Percentiles rank a stretch among this genome's conserved stretches.
Evolutionary conservation across 2,888 invertebrate species (phyloP).

Genomic region (Strigamia transsilvanica): DNA sequence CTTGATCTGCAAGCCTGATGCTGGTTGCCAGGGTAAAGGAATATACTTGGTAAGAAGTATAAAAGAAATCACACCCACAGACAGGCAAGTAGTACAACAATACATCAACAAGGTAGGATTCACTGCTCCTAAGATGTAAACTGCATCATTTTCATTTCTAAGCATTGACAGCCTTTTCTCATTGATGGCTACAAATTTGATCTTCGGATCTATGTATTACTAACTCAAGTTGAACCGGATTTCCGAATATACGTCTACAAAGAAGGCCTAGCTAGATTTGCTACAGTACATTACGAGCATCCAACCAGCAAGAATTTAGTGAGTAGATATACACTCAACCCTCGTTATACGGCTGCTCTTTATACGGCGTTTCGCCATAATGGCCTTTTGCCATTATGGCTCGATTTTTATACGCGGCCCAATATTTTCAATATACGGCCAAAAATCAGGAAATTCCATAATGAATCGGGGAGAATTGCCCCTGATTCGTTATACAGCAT

Average conservation of each 20-base stretch:
- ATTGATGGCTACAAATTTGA: conserved; percentile 95
- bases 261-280: conserved; percentile 89
- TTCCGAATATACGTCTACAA: conserved; percentile 88
- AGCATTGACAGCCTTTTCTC: conserved; percentile 74
- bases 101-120: conserved; percentile 72
- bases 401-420: too few relatives aligned
- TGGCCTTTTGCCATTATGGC: too few relatives aligned
- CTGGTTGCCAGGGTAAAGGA: conserved; percentile 88
- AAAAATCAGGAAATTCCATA: too few relatives aligned
- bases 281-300: conserved; percentile 85
- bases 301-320: conserved; percentile 80
- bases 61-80: conserved; percentile 79
- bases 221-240: conserved; percentile 86
- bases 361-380: too few relatives aligned
- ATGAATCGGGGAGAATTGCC: too few relatives aligned
- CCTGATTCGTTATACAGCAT: too few relatives aligned
- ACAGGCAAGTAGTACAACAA: conserved; percentile 86
- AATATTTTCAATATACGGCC: too few relatives aligned
- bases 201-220: conserved; percentile 83
- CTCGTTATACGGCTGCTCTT: too few relatives aligned
- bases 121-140: background rate
- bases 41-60: conserved; percentile 85
- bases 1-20: conserved; percentile 91
- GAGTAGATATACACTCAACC: too few relatives aligned
- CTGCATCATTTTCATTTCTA: conserved; percentile 32